Evolutionary conservation across 2,888 invertebrate genomes (phyloP), one percentile per base, ranked within the genome.

Genomic region (Drosophila limbata): DNA sequence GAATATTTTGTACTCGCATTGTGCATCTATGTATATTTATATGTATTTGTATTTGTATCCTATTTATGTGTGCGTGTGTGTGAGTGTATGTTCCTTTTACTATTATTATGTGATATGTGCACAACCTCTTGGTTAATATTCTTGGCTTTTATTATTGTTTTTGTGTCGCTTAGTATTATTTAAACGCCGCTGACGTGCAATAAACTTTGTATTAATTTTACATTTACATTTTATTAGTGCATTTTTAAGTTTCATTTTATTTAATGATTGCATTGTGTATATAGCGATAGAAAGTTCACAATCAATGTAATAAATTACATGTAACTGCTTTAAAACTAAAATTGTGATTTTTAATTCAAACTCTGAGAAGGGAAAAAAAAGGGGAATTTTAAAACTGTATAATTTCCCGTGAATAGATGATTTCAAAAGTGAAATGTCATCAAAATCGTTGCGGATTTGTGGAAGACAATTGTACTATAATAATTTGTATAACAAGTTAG

Each of bases 281-380:
- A 77, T 71, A 75, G 77, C 71, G 66, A 70, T 70, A 80, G 57
- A 53, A 25, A 70, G 60, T 69, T 71, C 79, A 79, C 79, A 79
- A 79, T 79, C 79, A 79, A 74, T 79, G 74, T 79, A 79, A 79
- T 80, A 77, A 79, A 79, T 65, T 71, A 79, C 79, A 78, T 69
- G 31, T 50, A 76, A 76, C 64, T 69, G 77, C 77, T 77, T 78
- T 48, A 60, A 67, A 37, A 10, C 21, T 17, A 4, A 50, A 64
- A 42, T 17, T n/a, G 17, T 55, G 9, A 21, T 33, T 57, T 13
- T 11, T 31, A 11, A n/a, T 64, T 72, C 64, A 48, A 33, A 9
- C 68, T 35, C 13, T 15, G 13, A 28, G 8, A 2, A 2, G 21
- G 1, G n/a, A 3, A 25, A 6, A 28, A 28, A 2, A 28, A 8